These are phyloP conservation scores for Agraylea sexmaculata DNA, from an alignment of 1,140 invertebrate genomes.

Conservation along the genomic window DNA sequence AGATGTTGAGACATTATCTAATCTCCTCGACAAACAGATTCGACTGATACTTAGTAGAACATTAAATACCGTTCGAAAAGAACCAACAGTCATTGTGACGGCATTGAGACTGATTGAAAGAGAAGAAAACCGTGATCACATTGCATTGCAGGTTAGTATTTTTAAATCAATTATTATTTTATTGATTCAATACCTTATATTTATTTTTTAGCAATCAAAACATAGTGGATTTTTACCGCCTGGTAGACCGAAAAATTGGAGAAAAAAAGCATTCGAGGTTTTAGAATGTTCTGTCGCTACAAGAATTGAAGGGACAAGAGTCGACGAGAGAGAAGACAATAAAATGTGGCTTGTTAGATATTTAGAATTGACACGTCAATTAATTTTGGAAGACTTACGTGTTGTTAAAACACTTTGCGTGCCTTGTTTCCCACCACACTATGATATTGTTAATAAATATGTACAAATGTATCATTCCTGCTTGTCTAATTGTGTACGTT, in stretches of 20 bases:
- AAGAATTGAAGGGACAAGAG: slow-evolving; percentile 78
- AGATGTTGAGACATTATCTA: slow-evolving; percentile 84
- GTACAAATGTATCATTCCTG: slow-evolving; percentile 89
- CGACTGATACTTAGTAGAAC: slow-evolving; percentile 80
- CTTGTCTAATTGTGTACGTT: slow-evolving; percentile 70
- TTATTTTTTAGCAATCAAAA: slow-evolving; percentile 49
- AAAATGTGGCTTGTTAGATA: slow-evolving; percentile 91
- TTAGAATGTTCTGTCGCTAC: slow-evolving; percentile 74
- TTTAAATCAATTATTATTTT: background rate
- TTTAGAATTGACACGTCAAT: slow-evolving; percentile 64
- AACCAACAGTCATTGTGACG: slow-evolving; percentile 93
- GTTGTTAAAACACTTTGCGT: slow-evolving; percentile 88
- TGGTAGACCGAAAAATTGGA: slow-evolving; percentile 88
- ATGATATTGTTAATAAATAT: slow-evolving; percentile 84
- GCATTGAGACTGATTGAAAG: slow-evolving; percentile 92
- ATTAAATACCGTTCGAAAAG: slow-evolving; percentile 86
- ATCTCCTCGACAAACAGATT: slow-evolving; percentile 83
- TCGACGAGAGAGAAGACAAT: slow-evolving; percentile 82
- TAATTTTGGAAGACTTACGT: slow-evolving; percentile 83
- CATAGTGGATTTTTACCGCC: slow-evolving; percentile 84
- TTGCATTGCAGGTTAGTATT: slow-evolving; percentile 51
- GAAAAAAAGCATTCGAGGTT: slow-evolving; percentile 72
- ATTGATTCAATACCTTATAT: background rate
- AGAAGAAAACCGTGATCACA: slow-evolving; percentile 84
- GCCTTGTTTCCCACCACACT: slow-evolving; percentile 92